phyloP scores from a whole-genome alignment of 1,140 invertebrate genomes.

The Hylyphantes graminicola region DNA sequence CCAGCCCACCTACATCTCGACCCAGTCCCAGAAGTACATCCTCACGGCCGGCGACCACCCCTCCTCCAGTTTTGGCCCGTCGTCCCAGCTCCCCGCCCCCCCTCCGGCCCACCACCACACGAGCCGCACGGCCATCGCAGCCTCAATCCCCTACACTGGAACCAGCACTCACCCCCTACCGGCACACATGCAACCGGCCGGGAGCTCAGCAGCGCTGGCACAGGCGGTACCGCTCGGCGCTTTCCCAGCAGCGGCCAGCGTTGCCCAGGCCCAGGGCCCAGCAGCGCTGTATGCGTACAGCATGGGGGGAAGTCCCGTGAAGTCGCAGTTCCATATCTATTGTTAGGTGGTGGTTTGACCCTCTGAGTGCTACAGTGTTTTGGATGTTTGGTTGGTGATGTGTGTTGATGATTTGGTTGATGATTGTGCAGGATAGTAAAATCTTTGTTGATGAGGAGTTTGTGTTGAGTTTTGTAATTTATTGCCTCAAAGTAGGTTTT shows the following conservation, averaged over 20 bases:
- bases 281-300: conserved; percentile 55
- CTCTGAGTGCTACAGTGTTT: no score
- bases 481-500: no score
- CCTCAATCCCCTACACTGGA: conserved; percentile 43
- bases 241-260: conserved; percentile 19
- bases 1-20: conserved; percentile 62
- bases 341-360: conserved; percentile 29
- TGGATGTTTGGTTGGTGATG: no score
- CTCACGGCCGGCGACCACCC: conserved; percentile 44
- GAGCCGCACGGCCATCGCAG: conserved; percentile 40
- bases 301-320: conserved; percentile 25
- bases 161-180: conserved; percentile 47
- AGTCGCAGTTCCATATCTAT: conserved; percentile 57
- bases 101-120: conserved; percentile 62
- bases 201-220: conserved; percentile 28
- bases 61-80: conserved; percentile 13
- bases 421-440: no score
- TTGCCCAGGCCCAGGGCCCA: neutral
- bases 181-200: conserved; percentile 57
- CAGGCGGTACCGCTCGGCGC: conserved; percentile 40
- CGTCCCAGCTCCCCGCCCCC: conserved; percentile 58
- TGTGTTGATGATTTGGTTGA: no score
- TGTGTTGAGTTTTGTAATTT: no score
- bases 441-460: no score
- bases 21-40: conserved; percentile 63